Base-by-base conservation (phyloP, 30 jellyfish, hydroid and myxozoan genomes). In the Nemopilema nomurai region DNA sequence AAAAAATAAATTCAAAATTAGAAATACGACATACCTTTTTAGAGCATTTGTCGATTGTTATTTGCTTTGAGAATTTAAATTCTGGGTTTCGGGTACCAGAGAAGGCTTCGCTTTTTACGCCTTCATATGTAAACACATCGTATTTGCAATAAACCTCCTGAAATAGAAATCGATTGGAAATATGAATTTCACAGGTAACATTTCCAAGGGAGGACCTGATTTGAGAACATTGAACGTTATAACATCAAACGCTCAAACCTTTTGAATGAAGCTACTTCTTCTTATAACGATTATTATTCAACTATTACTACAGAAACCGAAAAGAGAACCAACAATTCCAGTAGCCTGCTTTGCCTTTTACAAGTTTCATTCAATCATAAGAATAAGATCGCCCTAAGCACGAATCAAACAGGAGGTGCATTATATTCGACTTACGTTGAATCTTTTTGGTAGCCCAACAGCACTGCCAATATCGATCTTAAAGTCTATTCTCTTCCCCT, bases 401-500 rank as follows among this genome's bases (percentile, higher is more conserved):
- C n/a, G n/a, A n/a, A n/a, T n/a, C n/a, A n/a, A n/a, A n/a, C n/a
- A n/a, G n/a, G n/a, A n/a, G n/a, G n/a, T n/a, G n/a, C n/a, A n/a
- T n/a, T n/a, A n/a, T n/a, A n/a, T 6, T 18, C 6, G 51, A 28
- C 97, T 21, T 83, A 90, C 97, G 21, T 77, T 75, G 64, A 67
- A 90, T 70, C 93, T 67, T 82, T 82, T 81, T 23, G 97, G 97
- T 57, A 90, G 72, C 28, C 91, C 93, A 49, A 67, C 93, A 25
- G 93, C 93, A 57, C 85, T 76, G 57, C 75, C 88, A n/a, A 90
- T 82, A 23, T 90, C 84, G 28, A 90, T 52, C 72, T 31, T 83
- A 83, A 90, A 90, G 52, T 90, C 97, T 27, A 90, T 77, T 69
- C 97, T 76, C 69, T 90, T 73, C 25, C 97, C 97, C 63, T 72